phyloP scores from a whole-genome alignment of 2,888 invertebrate genomes.

The Aproaerema taeniolella region DNA sequence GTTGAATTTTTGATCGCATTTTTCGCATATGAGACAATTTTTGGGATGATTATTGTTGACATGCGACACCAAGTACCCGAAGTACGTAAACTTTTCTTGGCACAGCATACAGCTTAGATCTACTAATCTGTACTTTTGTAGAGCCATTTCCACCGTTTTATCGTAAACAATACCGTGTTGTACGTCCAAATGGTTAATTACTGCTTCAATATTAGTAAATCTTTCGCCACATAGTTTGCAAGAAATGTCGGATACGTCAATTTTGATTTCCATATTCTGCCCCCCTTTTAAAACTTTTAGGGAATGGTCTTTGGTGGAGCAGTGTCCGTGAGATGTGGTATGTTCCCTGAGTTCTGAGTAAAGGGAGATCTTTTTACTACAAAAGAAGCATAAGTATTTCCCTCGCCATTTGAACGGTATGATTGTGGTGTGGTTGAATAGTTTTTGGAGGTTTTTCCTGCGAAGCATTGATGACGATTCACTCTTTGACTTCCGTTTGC shows the following conservation, averaged over 20 bases:
- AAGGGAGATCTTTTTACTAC: conserved; percentile 54
- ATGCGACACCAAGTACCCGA: conserved; percentile 63
- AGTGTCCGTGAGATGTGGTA: conserved; percentile 55
- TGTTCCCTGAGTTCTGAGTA: conserved; percentile 53
- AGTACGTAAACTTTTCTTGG: conserved; percentile 56
- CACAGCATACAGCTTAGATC: conserved; percentile 54
- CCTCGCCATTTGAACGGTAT: conserved; percentile 73
- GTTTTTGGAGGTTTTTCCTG: conserved; percentile 55
- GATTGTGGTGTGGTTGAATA: conserved; percentile 65
- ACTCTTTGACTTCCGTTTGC: conserved; percentile 54
- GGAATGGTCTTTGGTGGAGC: conserved; percentile 57
- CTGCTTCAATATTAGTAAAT: conserved; percentile 37
- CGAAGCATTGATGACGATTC: conserved; percentile 64
- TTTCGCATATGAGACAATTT: conserved; percentile 61
- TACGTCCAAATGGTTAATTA: conserved; percentile 44
- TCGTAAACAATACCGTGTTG: conserved; percentile 58
- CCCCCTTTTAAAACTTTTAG: conserved; percentile 62
- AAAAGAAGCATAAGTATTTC: conserved; percentile 65
- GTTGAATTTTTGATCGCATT: conserved; percentile 63
- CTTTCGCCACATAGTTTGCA: conserved; percentile 52
- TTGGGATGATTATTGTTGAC: conserved; percentile 62
- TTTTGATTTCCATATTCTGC: conserved; percentile 67
- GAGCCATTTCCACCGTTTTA: conserved; percentile 55
- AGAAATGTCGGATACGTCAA: conserved; percentile 54
- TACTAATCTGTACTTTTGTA: conserved; percentile 53